These are phyloP conservation scores for Drosophila hawaiiensis DNA, from an alignment of 2,888 invertebrate species.

Conservation along the genomic window DNA sequence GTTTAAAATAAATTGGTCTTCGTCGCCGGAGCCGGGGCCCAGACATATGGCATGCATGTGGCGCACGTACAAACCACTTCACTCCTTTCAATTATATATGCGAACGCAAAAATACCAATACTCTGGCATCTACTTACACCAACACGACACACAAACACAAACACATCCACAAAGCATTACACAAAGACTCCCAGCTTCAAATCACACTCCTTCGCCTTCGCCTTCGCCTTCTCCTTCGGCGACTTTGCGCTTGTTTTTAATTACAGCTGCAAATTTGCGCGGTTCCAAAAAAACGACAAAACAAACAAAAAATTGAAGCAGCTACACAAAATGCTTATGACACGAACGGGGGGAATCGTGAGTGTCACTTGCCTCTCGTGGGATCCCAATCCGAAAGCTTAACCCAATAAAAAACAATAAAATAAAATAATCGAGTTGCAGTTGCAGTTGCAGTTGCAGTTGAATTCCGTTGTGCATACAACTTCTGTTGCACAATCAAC, in stretches of 20 bases:
- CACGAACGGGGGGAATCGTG: slow-evolving; percentile 59
- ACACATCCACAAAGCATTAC: slow-evolving; percentile 27
- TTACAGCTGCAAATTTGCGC: slow-evolving; percentile 61
- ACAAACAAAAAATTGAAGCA: slow-evolving; percentile 4
- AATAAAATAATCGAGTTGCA: background rate
- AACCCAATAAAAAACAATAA: slow-evolving; percentile 14
- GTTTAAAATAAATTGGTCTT: slow-evolving; percentile 79
- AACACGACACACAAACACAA: slow-evolving; percentile 4
- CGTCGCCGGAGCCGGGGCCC: slow-evolving; percentile 32
- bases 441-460: background rate
- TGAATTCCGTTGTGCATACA: background rate
- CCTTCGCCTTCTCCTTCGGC: slow-evolving; percentile 6
- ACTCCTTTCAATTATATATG: slow-evolving; percentile 77
- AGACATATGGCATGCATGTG: slow-evolving; percentile 78
- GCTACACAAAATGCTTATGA: slow-evolving; percentile 54
- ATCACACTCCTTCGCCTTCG: slow-evolving; percentile 18
- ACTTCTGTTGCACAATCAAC: slow-evolving; percentile 33
- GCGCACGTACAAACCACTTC: slow-evolving; percentile 79
- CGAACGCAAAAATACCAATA: slow-evolving; percentile 60
- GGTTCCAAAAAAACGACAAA: background rate
- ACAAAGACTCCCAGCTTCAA: slow-evolving; percentile 9
- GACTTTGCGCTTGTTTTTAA: slow-evolving; percentile 59
- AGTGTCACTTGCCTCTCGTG: slow-evolving; percentile 58
- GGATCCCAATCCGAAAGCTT: slow-evolving; percentile 36
- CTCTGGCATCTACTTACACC: background rate